Evolutionary conservation across 2,797 vertebrate species (phyloP).

Genomic region (Orientallactaga sibirica): DNA sequence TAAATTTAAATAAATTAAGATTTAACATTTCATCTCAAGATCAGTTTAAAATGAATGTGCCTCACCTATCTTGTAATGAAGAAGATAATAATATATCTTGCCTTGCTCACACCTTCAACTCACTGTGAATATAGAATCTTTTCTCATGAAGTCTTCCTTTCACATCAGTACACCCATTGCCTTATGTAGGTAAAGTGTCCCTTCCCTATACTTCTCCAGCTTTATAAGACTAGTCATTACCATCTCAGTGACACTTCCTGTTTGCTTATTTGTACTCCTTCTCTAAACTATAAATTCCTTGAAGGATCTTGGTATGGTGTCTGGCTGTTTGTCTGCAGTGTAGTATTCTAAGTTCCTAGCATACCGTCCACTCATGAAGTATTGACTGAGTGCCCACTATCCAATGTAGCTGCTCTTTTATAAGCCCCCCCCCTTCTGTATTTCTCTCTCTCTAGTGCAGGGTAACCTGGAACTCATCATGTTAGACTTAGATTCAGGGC

Average conservation of each 20-base stretch:
- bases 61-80: constrained; percentile 1
- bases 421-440: background rate
- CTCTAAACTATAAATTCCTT: background rate
- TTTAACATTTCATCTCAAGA: constrained; percentile 39
- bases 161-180: background rate
- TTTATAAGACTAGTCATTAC: fast-evolving
- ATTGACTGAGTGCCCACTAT: background rate
- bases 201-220: background rate
- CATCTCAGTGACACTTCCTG: background rate
- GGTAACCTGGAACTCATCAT: too few species aligned
- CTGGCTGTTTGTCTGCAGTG: background rate
- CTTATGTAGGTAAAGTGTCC: background rate
- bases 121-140: background rate
- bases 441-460: too few species aligned
- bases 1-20: constrained; percentile 30
- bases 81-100: constrained; percentile 7
- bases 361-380: background rate
- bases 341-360: background rate
- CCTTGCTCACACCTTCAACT: background rate
- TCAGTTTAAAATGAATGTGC: constrained; percentile 4
- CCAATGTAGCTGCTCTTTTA: background rate
- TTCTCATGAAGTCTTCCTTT: background rate
- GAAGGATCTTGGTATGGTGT: background rate
- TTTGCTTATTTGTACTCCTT: background rate
- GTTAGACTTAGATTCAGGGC: too few species aligned